Percentiles rank a stretch among this genome's conserved stretches.
phyloP scores from a whole-genome alignment of 2,113 vertebrate genomes.

The Chaetodon auriga region DNA sequence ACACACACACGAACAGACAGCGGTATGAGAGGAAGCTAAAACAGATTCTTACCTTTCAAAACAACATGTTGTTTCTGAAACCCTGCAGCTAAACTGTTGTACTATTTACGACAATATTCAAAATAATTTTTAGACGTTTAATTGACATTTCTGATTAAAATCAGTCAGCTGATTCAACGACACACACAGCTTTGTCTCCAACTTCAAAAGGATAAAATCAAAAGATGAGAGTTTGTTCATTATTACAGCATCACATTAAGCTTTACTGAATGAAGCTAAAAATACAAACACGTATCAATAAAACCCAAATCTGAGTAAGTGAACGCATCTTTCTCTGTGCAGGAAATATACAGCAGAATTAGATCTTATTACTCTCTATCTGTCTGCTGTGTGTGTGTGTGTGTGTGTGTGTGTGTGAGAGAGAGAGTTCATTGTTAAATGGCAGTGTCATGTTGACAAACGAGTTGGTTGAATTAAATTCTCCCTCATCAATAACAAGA shows the following conservation, averaged over 20 bases:
- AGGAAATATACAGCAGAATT: conserved; percentile 27
- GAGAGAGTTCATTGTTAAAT: conserved; percentile 86
- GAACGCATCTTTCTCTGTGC: background rate
- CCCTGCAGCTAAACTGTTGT: background rate
- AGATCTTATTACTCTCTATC: conserved; percentile 47
- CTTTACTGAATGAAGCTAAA: background rate
- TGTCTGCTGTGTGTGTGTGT: conserved; percentile 39
- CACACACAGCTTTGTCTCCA: background rate
- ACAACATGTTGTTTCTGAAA: conserved; percentile 26
- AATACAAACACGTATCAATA: background rate
- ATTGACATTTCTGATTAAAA: background rate
- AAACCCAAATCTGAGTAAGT: background rate
- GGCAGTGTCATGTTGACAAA: conserved; percentile 87
- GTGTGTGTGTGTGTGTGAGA: conserved; percentile 37
- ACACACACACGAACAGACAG: conserved; percentile 15
- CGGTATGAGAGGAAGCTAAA: conserved; percentile 3
- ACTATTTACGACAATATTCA: background rate
- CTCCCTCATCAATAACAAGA: conserved; percentile 85
- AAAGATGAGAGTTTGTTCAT: background rate
- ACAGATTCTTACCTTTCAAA: conserved; percentile 22
- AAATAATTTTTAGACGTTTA: no score
- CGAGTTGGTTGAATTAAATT: conserved; percentile 87
- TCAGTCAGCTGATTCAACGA: background rate
- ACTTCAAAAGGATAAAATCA: background rate
- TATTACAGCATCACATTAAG: background rate